phyloP scores from a whole-genome alignment of 2,113 vertebrate genomes.

The Pachyramphus minor region DNA sequence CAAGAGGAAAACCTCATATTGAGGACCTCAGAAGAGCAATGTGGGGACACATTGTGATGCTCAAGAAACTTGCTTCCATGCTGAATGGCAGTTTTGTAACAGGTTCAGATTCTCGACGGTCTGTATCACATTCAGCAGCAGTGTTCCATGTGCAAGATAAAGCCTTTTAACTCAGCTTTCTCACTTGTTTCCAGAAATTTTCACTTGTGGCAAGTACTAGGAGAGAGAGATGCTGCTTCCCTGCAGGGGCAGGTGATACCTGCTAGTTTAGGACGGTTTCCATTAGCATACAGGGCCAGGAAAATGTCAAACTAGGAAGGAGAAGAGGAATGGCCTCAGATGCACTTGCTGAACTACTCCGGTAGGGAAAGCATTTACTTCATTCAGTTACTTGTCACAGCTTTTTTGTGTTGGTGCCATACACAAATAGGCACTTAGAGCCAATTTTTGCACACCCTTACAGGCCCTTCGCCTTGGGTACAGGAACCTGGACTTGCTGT shows the following conservation, averaged over 20 bases:
- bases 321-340: conserved; percentile 59
- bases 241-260: conserved; percentile 61
- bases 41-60: neutral
- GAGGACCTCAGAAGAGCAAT: neutral
- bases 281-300: conserved; percentile 56
- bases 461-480: neutral
- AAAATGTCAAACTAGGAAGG: conserved; percentile 52
- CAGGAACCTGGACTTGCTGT: neutral
- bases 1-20: neutral
- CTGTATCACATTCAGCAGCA: conserved; percentile 10
- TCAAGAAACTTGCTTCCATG: neutral
- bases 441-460: neutral
- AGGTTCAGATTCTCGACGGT: neutral
- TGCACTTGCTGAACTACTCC: conserved; percentile 44
- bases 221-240: conserved; percentile 45
- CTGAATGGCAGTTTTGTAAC: neutral
- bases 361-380: conserved; percentile 32
- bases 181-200: conserved; percentile 52
- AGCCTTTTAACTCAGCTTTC: conserved; percentile 40
- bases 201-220: conserved; percentile 40
- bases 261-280: conserved; percentile 59
- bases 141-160: neutral
- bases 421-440: neutral
- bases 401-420: conserved; percentile 44
- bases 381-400: conserved; percentile 46